Conservation (phyloP, 37 sponge, comb jelly and placozoan species). For the Mnemiopsis leidyi region DNA sequence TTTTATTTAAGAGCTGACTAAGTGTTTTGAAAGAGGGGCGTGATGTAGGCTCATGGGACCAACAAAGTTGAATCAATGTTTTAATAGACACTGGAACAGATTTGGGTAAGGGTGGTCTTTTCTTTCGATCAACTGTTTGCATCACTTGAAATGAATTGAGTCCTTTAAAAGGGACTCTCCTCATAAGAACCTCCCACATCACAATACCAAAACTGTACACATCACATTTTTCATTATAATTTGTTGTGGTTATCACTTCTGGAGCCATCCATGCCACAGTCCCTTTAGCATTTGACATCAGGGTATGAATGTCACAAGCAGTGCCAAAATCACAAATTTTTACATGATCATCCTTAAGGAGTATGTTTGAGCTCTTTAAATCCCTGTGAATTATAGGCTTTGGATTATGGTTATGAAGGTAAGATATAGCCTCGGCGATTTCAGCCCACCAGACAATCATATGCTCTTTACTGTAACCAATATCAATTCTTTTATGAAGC, state of each 20-base stretch:
- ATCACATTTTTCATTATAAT: slow-evolving; percentile 66
- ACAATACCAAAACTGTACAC: slow-evolving; percentile 66
- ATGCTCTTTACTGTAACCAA: slow-evolving; percentile 24
- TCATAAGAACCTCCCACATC: slow-evolving; percentile 65
- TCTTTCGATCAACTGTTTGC: slow-evolving; percentile 3
- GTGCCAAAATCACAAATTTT: slow-evolving; percentile 66
- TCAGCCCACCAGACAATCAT: slow-evolving; percentile 54
- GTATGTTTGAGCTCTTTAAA: slow-evolving; percentile 28
- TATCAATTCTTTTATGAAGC: slow-evolving; percentile 45
- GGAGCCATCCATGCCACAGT: slow-evolving; percentile 68
- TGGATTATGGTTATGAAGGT: background rate
- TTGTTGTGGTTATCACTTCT: slow-evolving; percentile 11
- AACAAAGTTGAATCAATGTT: background rate
- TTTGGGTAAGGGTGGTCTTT: slow-evolving; percentile 18
- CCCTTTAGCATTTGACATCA: slow-evolving; percentile 66
- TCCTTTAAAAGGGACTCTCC: slow-evolving; percentile 44
- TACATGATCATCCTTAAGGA: slow-evolving; percentile 61
- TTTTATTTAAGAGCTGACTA: background rate
- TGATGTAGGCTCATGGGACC: background rate
- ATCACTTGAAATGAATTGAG: slow-evolving; percentile 26
- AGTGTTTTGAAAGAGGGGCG: background rate
- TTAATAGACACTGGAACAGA: background rate
- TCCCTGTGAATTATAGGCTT: slow-evolving; percentile 58
- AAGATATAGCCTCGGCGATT: slow-evolving; percentile 24
- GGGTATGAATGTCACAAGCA: slow-evolving; percentile 53